A percentile compares a stretch with the other conserved stretches of the same genome.
Evolutionary conservation across 2,888 invertebrate genomes (phyloP).

Genomic region (Cerastoderma edule): DNA sequence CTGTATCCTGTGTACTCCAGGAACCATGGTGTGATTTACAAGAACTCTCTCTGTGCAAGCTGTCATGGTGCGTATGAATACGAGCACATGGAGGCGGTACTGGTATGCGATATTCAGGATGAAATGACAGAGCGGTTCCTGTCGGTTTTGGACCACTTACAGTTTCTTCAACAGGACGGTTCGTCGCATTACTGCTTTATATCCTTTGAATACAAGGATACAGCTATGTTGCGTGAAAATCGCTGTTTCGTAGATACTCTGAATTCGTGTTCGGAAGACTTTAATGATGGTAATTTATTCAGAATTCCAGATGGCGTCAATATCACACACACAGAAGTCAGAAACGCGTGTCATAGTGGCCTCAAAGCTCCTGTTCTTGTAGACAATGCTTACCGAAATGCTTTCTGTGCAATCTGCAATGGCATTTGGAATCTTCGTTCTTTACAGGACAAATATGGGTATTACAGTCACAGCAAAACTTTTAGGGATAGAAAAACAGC

Average conservation of each 20-base stretch:
- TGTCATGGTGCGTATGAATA: not conserved
- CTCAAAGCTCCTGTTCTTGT: not conserved
- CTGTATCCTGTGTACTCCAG: conserved; percentile 6
- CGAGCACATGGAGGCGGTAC: not conserved
- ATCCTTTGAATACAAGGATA: not conserved
- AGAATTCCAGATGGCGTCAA: not conserved
- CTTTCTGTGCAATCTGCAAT: conserved; percentile 13
- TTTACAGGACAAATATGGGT: not conserved
- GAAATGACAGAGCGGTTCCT: not conserved
- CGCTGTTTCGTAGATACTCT: not conserved
- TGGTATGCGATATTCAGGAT: conserved; percentile 6
- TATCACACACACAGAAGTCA: not conserved
- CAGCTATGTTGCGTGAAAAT: not conserved
- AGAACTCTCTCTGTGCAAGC: conserved; percentile 1
- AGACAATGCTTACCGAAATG: not conserved
- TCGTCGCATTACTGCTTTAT: not conserved
- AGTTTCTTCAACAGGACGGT: not conserved
- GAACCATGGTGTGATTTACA: not conserved
- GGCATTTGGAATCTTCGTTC: not conserved
- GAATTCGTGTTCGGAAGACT: not conserved
- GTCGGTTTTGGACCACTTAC: not conserved
- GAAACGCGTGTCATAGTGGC: not conserved
- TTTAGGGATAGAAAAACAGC: not conserved
- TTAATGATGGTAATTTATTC: not conserved
- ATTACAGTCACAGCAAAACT: not conserved